These are phyloP conservation scores for Scaptomyza caliginosa DNA, from an alignment of 2,888 invertebrate species.

Conservation along the genomic window DNA sequence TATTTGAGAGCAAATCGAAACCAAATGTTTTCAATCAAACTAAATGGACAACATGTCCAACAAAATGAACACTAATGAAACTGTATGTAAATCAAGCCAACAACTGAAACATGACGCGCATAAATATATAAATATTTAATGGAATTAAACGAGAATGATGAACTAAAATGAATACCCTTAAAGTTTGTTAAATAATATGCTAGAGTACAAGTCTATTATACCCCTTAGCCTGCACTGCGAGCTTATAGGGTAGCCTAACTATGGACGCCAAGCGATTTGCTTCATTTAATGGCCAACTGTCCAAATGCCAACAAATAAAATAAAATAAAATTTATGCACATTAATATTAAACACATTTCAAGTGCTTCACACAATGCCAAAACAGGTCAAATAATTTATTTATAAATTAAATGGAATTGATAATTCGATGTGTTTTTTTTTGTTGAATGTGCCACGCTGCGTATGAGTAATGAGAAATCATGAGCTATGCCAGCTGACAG, in stretches of 20 bases:
- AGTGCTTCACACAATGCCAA: conserved; percentile 32
- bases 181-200: no score
- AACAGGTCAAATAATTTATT: conserved; percentile 25
- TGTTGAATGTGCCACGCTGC: conserved; percentile 62
- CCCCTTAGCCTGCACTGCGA: background rate
- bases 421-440: conserved; percentile 13
- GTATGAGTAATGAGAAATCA: conserved; percentile 75
- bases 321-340: conserved; percentile 11
- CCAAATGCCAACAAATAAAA: conserved; percentile 17
- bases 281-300: conserved; percentile 54
- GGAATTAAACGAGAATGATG: no score
- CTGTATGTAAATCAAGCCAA: conserved; percentile 50
- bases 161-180: no score
- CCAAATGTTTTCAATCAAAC: conserved; percentile 79
- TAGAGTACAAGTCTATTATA: background rate
- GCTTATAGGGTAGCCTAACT: conserved; percentile 10
- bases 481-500: conserved; percentile 58
- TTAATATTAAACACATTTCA: conserved; percentile 26
- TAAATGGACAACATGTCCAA: conserved; percentile 47
- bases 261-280: conserved; percentile 20
- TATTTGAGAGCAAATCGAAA: conserved; percentile 77
- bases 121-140: background rate
- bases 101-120: conserved; percentile 52
- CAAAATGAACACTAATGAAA: conserved; percentile 57
- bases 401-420: conserved; percentile 50